These are phyloP conservation scores for Perdita meconis DNA, from an alignment of 2,888 invertebrate genomes.

Conservation along the genomic window DNA sequence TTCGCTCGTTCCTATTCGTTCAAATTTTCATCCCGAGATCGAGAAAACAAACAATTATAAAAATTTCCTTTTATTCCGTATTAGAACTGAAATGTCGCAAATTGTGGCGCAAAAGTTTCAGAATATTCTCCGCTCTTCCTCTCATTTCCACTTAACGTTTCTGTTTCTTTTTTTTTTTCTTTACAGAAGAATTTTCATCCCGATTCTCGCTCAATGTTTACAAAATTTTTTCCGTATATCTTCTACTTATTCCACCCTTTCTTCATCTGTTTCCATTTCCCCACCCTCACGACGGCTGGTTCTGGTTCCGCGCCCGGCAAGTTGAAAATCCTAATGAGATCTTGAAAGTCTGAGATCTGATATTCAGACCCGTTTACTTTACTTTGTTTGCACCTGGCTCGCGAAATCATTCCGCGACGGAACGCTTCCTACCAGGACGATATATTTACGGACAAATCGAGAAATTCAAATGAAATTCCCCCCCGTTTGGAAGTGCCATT, in stretches of 20 bases:
- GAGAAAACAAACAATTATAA: neutral
- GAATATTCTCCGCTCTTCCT: neutral
- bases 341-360: slow-evolving; percentile 61
- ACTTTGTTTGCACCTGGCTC: slow-evolving; percentile 59
- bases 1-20: no score
- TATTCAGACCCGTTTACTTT: slow-evolving; percentile 57
- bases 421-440: slow-evolving; percentile 39
- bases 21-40: no score
- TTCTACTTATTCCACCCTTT: slow-evolving; percentile 33
- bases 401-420: slow-evolving; percentile 48
- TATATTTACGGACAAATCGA: slow-evolving; percentile 60
- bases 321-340: slow-evolving; percentile 65
- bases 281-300: no score
- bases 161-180: slow-evolving; percentile 20
- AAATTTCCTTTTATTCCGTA: slow-evolving; percentile 2
- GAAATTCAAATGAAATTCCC: slow-evolving; percentile 46
- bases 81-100: neutral
- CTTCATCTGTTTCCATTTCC: slow-evolving; percentile 11
- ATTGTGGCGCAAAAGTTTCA: slow-evolving; percentile 12
- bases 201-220: slow-evolving; percentile 11
- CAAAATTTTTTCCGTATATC: slow-evolving; percentile 29
- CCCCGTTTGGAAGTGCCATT: slow-evolving; percentile 10
- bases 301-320: slow-evolving; percentile 10
- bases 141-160: slow-evolving; percentile 2
- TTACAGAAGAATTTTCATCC: neutral